Evolutionary conservation across 2,797 vertebrate genomes (phyloP), one percentile per base, ranked within the genome.

Genomic region (Gallirallus australis): DNA sequence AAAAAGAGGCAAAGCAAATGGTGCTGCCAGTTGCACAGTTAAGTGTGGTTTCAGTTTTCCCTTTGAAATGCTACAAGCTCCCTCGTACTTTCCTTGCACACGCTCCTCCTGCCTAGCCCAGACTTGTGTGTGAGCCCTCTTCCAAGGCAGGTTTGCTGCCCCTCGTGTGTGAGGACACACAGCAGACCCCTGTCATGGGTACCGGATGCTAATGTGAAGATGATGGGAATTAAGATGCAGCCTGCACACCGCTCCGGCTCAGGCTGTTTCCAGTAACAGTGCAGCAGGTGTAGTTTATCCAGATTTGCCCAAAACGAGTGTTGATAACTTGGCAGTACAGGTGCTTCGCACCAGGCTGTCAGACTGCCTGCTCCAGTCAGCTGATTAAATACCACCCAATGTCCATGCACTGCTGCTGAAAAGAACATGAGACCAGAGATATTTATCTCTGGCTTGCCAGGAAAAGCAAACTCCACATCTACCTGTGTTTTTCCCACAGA

Each of bases 61-160:
- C 48, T 47, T 54, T 24, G 39, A 40, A 66, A 33, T 6, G 21
- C 52, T 59, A 31, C 1, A 60, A 33, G 25, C 25, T 45, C 19
- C 53, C 39, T n/a, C n/a, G 15, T 1, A 31, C 11, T 59, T 14
- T 18, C 33, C 33, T 20, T 35, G 28, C 1, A 65, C 11, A 5
- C 2, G 7, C 15, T 9, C 39, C 37, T 57, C 37, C 68, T n/a
- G 45, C 42, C 53, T 31, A 14, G 8, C 16, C 70, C 45, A 85
- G 57, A 6, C 48, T 27, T 63, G 4, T 1, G 1, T 1, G 0
- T 2, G 30, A 28, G 2, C 8, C 7, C 28, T 50, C 20, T 75
- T 66, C 20, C 77, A 80, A 47, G 64, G 33, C 21, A 24, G 45
- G 80, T 3, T 16, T 7, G 2, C 8, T 12, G 30, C 42, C 66